Conservation (phyloP, 1,140 invertebrate species). For the Lethrus apterus region DNA sequence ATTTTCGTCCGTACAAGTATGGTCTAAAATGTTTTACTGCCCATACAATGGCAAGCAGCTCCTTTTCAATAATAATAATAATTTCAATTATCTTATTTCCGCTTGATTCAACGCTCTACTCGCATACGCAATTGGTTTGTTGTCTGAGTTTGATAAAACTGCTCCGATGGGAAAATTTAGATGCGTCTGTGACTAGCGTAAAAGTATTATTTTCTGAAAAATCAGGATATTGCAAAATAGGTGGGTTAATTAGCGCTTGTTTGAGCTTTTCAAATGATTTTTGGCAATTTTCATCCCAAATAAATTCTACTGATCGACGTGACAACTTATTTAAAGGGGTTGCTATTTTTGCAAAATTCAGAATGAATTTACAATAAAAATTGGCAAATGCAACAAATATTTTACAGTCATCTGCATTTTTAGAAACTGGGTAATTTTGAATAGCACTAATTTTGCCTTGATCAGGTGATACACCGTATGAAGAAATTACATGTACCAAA, state of each 20-base stretch:
- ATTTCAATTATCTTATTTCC: conserved; percentile 7
- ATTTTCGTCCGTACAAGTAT: conserved; percentile 9
- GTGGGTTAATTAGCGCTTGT: conserved; percentile 3
- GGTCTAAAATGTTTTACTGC: conserved; percentile 13
- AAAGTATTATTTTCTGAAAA: conserved; percentile 6
- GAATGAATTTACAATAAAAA: conserved; percentile 12
- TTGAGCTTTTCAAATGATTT: conserved; percentile 1
- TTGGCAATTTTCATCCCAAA: not conserved
- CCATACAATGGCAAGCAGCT: conserved; percentile 22
- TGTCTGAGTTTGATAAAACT: conserved; percentile 24
- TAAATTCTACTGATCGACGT: conserved; percentile 1
- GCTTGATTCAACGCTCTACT: conserved; percentile 29
- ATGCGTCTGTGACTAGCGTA: conserved; percentile 24
- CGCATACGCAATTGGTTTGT: conserved; percentile 36
- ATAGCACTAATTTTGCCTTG: conserved; percentile 23
- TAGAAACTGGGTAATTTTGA: conserved; percentile 25
- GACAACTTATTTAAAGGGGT: conserved; percentile 10
- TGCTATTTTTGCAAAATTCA: conserved; percentile 7
- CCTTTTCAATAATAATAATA: conserved; percentile 35
- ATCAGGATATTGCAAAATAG: conserved; percentile 11
- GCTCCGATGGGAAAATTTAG: conserved; percentile 27
- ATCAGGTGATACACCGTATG: conserved; percentile 26
- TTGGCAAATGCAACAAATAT: conserved; percentile 29
- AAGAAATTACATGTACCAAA: conserved; percentile 32
- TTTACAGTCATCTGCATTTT: conserved; percentile 19